These are phyloP conservation scores for Nasonovia ribisnigri DNA, from an alignment of 2,888 invertebrate species.

Conservation along the genomic window DNA sequence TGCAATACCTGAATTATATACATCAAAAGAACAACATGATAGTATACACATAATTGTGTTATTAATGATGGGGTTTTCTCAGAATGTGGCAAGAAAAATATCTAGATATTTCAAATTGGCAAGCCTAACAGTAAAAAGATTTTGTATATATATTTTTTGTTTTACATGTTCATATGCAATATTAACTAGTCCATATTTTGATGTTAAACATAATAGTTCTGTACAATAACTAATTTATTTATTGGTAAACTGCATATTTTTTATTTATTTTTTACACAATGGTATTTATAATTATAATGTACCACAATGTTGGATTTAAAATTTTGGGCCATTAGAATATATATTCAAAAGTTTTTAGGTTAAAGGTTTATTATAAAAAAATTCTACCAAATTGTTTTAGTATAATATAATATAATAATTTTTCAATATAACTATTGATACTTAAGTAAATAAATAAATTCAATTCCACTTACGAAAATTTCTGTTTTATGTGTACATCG, in stretches of 20 bases:
- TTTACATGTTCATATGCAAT: constrained; percentile 53
- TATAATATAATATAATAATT: neutral
- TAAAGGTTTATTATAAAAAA: neutral
- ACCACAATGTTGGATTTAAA: neutral
- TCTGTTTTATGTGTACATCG: neutral
- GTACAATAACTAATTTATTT: neutral
- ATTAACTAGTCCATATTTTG: constrained; percentile 7
- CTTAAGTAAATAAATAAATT: neutral
- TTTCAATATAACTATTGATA: neutral
- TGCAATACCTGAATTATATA: constrained; percentile 44
- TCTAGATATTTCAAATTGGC: constrained; percentile 18
- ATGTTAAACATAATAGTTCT: constrained; percentile 7
- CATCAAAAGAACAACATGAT: constrained; percentile 45
- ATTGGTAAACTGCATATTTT: neutral
- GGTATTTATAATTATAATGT: neutral
- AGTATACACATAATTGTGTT: constrained; percentile 38
- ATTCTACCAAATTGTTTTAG: neutral
- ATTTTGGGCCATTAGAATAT: neutral
- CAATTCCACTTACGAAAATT: neutral
- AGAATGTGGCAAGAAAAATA: constrained; percentile 29
- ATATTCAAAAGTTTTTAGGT: neutral
- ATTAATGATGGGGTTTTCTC: constrained; percentile 50
- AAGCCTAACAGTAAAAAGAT: constrained; percentile 16
- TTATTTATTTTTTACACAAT: neutral
- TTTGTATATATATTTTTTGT: constrained; percentile 59